phyloP scores from a whole-genome alignment of 2,113 vertebrate species.

The Blennius ocellaris region DNA sequence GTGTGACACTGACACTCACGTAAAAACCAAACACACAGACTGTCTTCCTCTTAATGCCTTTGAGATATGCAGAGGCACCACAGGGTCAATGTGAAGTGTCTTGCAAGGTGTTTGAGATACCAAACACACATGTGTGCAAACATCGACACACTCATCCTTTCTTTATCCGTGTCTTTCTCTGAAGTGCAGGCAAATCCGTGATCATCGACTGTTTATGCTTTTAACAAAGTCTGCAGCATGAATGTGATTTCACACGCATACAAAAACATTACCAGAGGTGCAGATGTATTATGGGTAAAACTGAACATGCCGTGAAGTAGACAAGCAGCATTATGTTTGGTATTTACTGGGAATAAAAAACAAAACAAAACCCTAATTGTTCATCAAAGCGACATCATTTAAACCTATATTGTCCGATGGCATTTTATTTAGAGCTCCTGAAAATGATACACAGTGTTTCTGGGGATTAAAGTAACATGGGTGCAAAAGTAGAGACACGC shows the following conservation, averaged over 20 bases:
- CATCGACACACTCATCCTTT: conserved; percentile 66
- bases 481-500: neutral
- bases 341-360: neutral
- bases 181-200: conserved; percentile 74
- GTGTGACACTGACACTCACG: conserved; percentile 12
- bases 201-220: conserved; percentile 73
- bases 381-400: neutral
- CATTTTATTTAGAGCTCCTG: conserved; percentile 2
- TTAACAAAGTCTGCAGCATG: conserved; percentile 51
- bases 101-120: conserved; percentile 28
- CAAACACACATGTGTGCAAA: conserved; percentile 49
- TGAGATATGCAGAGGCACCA: conserved; percentile 67
- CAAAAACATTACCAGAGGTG: conserved; percentile 25
- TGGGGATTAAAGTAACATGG: neutral
- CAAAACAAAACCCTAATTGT: neutral
- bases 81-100: conserved; percentile 69
- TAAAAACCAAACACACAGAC: conserved; percentile 3
- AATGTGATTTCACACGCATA: conserved; percentile 52
- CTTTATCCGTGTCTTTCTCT: conserved; percentile 59
- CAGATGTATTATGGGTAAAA: conserved; percentile 18
- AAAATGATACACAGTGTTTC: neutral
- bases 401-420: neutral
- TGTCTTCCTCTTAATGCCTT: conserved; percentile 60
- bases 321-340: conserved; percentile 44
- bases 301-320: conserved; percentile 30